Percentiles rank a stretch among this genome's conserved stretches.
phyloP scores from a whole-genome alignment of 2,888 invertebrate species.

The Tiliacea aurago region DNA sequence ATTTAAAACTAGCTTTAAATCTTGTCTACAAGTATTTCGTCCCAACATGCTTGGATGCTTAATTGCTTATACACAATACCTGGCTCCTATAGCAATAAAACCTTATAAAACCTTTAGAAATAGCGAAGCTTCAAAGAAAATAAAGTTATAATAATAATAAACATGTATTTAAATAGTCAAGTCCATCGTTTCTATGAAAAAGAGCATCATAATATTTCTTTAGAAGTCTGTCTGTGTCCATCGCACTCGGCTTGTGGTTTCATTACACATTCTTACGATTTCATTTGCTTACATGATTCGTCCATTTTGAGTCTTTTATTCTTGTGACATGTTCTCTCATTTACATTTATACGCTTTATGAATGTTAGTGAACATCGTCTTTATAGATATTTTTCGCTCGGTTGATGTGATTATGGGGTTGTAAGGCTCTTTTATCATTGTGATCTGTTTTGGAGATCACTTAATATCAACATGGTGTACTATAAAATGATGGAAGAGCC shows the following conservation, averaged over 20 bases:
- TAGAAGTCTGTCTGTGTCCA: slow-evolving; percentile 44
- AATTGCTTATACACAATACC: not conserved
- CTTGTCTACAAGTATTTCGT: slow-evolving; percentile 23
- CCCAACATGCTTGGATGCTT: slow-evolving; percentile 1
- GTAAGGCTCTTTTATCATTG: slow-evolving; percentile 8
- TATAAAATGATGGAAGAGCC: not conserved
- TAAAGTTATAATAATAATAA: not conserved
- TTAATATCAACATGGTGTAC: not conserved
- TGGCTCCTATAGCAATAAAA: not conserved
- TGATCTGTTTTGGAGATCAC: not conserved
- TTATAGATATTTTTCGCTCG: slow-evolving; percentile 24
- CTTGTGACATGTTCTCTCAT: slow-evolving; percentile 59
- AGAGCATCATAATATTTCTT: slow-evolving; percentile 47
- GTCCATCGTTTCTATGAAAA: slow-evolving; percentile 23
- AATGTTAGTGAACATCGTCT: slow-evolving; percentile 39
- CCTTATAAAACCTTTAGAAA: slow-evolving; percentile 3
- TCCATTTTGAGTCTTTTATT: slow-evolving; percentile 62
- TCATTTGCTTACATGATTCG: slow-evolving; percentile 65
- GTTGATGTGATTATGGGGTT: slow-evolving; percentile 27
- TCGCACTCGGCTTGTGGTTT: slow-evolving; percentile 47
- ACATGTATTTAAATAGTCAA: slow-evolving; percentile 41
- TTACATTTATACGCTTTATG: slow-evolving; percentile 64
- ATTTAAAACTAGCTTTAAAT: slow-evolving; percentile 9
- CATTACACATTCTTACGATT: slow-evolving; percentile 63
- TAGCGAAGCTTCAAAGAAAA: not conserved